Evolutionary conservation across 2,797 vertebrate genomes (phyloP), one percentile per base, ranked within the genome.

Genomic region (Malurus leucopterus): DNA sequence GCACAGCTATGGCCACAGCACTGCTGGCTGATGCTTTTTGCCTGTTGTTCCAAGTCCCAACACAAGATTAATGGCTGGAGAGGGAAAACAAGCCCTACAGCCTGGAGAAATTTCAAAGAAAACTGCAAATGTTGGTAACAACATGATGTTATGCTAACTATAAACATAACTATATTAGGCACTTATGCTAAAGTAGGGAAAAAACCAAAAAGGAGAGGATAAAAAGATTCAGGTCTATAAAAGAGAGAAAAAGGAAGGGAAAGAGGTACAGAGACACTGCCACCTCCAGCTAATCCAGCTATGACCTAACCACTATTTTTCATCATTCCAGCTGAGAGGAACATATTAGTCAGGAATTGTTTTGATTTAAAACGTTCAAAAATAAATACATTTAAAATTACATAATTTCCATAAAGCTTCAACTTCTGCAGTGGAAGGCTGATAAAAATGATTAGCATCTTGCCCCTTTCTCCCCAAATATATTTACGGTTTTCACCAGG

Each of bases 361-460:
- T 94, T 92, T 86, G 18, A 89, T 87, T 72, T 67, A 54, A 90
- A 83, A 30, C 32, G 50, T 84, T 67, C 30, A 89, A 72, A 85
- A 91, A 69, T 20, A 95, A 91, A 86, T 50, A 34, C 15, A 87
- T 77, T 61, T 64, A 13, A 76, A 84, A 92, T 82, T 21, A 71
- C 26, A 36, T 77, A 63, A 91, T 96, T 93, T 93, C 85, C 75
- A 51, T 55, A 38, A 49, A 59, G 62, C 74, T 78, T 81, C 63
- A 81, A 84, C 69, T 90, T 87, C 64, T 92, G 62, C 74, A 47
- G 64, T 72, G 59, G 55, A 70, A 94, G 27, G 30, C 62, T 71
- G 84, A 77, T 93, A 94, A 96, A 96, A 95, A 95, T 84, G 94
- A 92, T 67, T 14, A 83, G 53, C 70, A 13, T 27, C 46, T 29